Evolutionary conservation across 2,113 vertebrate species (phyloP), one percentile per base, ranked within the genome.

Genomic region (Heterochromis multidens): DNA sequence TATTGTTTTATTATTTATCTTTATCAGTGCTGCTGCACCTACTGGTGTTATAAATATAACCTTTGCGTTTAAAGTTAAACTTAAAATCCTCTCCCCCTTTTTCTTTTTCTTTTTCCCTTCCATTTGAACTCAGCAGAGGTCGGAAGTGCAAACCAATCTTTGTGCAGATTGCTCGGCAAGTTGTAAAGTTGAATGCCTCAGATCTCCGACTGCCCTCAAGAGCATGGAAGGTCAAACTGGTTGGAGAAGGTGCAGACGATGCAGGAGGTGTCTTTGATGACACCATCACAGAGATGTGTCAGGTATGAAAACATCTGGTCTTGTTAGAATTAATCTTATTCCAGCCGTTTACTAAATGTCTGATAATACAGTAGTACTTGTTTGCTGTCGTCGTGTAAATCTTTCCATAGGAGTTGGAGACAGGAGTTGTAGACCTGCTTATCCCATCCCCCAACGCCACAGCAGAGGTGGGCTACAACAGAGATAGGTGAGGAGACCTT

Each of bases 201-300:
- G 96, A 97, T 90, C 95, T 97, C 5, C 93, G 96, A 0, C 94
- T 97, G 76, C 96, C 96, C 6, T 97, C 96, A 3, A 90, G 96
- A 31, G 96, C 96, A 49, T 97, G 96, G 96, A 97, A 97, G 91
- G 96, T 97, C 12, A 97, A 97, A 59, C 94, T 97, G 87, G 95
- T 97, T 13, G 96, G 96, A 1, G 96, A 97, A 88, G 96, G 96
- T 2, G 96, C 96, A 0, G 96, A 97, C 7, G 96, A 97, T 1
- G 96, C 96, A 0, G 96, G 96, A 0, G 96, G 96, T 0, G 96
- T 97, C 16, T 97, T 97, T 62, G 96, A 97, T 2, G 96, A 97
- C 92, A 97, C 96, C 79, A 97, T 97, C 88, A 97, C 96, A 0
- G 96, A 97, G 88, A 97, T 97, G 96, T 97, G 96, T 62, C 96